Base-by-base conservation (phyloP, 2,888 invertebrate genomes). In the Siphonodentalium dalli region DNA sequence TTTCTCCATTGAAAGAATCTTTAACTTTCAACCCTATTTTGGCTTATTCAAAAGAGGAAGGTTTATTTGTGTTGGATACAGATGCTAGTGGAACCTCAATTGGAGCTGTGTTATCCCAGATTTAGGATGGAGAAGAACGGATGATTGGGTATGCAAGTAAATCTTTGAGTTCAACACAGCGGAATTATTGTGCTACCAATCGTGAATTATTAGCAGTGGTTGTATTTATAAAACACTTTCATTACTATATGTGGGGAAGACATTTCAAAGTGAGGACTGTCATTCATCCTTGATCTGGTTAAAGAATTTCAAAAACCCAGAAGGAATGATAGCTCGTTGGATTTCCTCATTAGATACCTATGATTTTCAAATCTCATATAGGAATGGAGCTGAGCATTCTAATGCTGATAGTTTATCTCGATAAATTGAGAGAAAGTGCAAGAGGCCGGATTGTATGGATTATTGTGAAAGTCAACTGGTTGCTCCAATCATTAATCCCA, bases 261-360 rank as follows among this genome's bases (percentile, higher is more conserved):
- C 29, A 34, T 9, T 54, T 48, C 29, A n/a, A n/a, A n/a, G n/a
- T n/a, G n/a, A n/a, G n/a, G n/a, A n/a, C n/a, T n/a, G n/a, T 38
- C 39, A 38, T 38, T 20, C 18, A 15, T 38, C 21, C 23, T 21
- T 58, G 11, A 41, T 39, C 5, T 58, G 58, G 53, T 34, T 58
- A n/a, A 37, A 33, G n/a, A 40, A 44, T 28, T 50, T 55, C 23
- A 55, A 55, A n/a, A 40, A 56, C 27, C 42, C 51, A 21, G 56
- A 56, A 37, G 46, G 49, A 29, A 49, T 54, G 45, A 21, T 58
- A 7, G 54, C 54, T 27, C 23, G 58, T 33, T 58, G 58, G 53
- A 13, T 58, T 23, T 29, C 37, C 18, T 34, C 42, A 23, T 26
- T 58, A 20, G 53, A 39, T 23, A 46, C 50, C 9, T 54, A 50